Evolutionary conservation across 2,888 invertebrate genomes (phyloP).

Genomic region (Phaonia tiefii): DNA sequence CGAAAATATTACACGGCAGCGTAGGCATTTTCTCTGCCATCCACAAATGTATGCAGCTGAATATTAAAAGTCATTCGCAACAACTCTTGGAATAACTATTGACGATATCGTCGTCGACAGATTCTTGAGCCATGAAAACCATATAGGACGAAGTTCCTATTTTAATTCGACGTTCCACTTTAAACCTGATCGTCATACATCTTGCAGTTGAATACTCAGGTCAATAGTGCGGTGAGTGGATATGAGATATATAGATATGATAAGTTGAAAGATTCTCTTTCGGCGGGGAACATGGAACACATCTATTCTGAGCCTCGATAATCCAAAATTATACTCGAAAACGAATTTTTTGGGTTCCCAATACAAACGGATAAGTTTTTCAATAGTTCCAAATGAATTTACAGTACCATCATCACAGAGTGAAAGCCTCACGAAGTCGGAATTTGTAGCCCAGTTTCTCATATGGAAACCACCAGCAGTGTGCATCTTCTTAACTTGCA

Average conservation of each 20-base stretch:
- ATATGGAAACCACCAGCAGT: too few species aligned
- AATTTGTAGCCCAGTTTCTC: too few species aligned
- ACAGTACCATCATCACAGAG: too few species aligned
- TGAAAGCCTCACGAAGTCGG: too few species aligned
- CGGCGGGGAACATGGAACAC: slow-evolving; percentile 22
- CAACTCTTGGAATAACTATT: slow-evolving; percentile 30
- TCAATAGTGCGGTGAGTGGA: not conserved
- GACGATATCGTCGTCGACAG: slow-evolving; percentile 22
- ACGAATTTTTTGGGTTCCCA: slow-evolving; percentile 31
- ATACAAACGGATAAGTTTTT: slow-evolving; percentile 37
- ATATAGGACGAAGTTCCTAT: not conserved
- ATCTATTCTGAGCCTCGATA: slow-evolving; percentile 10
- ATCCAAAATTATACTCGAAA: slow-evolving; percentile 36
- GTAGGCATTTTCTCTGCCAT: slow-evolving; percentile 42
- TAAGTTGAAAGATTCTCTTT: slow-evolving; percentile 19
- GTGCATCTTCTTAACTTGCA: slow-evolving; percentile 43
- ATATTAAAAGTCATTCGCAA: not conserved
- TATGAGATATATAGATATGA: slow-evolving; percentile 21
- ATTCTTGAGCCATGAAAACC: slow-evolving; percentile 27
- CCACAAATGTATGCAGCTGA: slow-evolving; percentile 38
- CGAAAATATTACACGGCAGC: slow-evolving; percentile 51
- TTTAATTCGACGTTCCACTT: slow-evolving; percentile 23
- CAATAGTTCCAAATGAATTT: too few species aligned
- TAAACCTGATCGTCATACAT: slow-evolving; percentile 27
- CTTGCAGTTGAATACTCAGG: slow-evolving; percentile 20